A percentile compares a stretch with the other conserved stretches of the same genome.
phyloP scores from a whole-genome alignment of 2,797 vertebrate genomes.

The Furcifer pardalis region DNA sequence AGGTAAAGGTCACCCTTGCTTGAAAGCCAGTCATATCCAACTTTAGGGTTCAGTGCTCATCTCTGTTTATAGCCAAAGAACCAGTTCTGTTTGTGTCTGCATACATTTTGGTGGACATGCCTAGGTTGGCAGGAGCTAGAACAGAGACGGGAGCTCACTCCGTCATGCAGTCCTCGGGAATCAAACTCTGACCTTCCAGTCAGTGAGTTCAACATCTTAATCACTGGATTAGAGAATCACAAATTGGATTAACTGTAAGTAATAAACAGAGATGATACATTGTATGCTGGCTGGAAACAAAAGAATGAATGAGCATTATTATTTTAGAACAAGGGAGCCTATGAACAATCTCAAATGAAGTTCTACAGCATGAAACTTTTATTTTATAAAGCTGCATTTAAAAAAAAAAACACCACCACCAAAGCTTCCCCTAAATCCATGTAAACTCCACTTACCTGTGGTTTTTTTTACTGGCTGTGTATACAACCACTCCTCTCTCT shows the following conservation, averaged over 20 bases:
- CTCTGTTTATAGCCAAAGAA: too few species aligned
- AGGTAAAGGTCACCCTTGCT: too few species aligned
- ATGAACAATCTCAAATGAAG: not conserved
- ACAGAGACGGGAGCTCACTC: too few species aligned
- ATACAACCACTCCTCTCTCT: slow-evolving; percentile 4
- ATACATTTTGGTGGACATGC: too few species aligned
- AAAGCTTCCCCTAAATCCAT: not conserved
- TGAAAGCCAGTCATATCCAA: too few species aligned
- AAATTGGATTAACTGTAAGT: slow-evolving; percentile 11
- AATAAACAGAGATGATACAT: not conserved
- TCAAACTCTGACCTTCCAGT: too few species aligned
- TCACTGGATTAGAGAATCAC: not conserved
- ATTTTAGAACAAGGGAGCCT: slow-evolving; percentile 1
- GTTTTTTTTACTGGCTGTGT: slow-evolving; percentile 1
- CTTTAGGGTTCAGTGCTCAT: too few species aligned
- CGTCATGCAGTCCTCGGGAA: too few species aligned
- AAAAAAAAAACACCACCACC: too few species aligned
- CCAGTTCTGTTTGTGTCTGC: too few species aligned
- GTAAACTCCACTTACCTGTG: slow-evolving; percentile 2
- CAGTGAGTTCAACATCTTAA: too few species aligned
- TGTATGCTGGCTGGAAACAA: not conserved
- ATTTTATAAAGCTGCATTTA: slow-evolving; percentile 8
- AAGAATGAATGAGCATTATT: slow-evolving; percentile 2
- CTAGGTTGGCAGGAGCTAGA: too few species aligned
- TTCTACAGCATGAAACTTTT: not conserved